Base-by-base conservation (phyloP, 2,888 invertebrate genomes). In the Beris chalybata region DNA sequence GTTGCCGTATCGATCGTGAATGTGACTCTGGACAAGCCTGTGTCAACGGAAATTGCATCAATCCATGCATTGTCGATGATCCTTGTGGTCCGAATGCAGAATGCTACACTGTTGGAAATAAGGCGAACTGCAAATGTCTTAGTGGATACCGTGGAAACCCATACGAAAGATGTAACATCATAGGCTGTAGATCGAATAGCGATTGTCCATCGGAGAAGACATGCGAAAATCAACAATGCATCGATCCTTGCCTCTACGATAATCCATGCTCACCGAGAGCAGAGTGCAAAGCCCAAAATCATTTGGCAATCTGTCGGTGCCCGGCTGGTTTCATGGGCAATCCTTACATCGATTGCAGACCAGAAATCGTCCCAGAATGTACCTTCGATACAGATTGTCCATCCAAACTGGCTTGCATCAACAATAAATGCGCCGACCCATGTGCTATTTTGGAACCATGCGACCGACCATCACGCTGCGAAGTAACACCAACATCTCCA, bases 161-260 rank as follows among this genome's bases (percentile, higher is more conserved):
- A 2, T 85, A 86, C 71, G 86, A 86, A 53, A 85, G 88, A 69
- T 93, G 93, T 76, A 84, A 85, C 71, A 85, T 92, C 56, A 88
- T 93, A 68, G 95, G 92, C 68, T 95, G 95, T 77, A 85, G 88
- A 74, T 89, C 91, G 52, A 93, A 93, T 78, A 90, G 90, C 70
- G 94, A 95, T 75, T 95, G 95, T 77, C 93, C 95, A 9, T 83
- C 85, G 55, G 92, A 95, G 76, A 88, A 91, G 76, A 88, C 91
- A 74, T 95, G 95, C 77, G 87, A 89, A 73, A 92, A 93, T 73
- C 89, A 89, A 69, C 91, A 92, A 76, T 95, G 95, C 78, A 85
- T 92, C 53, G 88, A 92, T 77, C 93, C 94, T 5, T 95, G 95
- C 76, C 80, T 90, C 5, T 87, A 89, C 68, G 87, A 87, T 66